Conservation (phyloP, 1,140 invertebrate genomes). For the Meloidogyne exigua region DNA sequence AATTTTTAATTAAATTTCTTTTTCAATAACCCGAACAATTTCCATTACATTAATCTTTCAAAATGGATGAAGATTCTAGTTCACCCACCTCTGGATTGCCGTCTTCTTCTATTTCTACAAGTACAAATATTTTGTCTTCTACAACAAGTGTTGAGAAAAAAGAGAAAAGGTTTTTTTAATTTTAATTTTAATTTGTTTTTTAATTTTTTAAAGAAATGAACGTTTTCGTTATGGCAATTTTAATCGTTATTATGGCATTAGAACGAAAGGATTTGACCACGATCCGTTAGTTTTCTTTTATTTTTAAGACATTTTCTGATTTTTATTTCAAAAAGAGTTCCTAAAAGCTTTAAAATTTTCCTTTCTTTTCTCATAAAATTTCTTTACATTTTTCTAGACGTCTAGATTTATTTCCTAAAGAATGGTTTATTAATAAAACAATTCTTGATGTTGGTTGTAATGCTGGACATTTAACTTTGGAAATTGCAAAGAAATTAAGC, state of each 20-base stretch:
- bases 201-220: conserved; percentile 9
- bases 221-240: conserved; percentile 57
- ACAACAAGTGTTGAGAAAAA: neutral
- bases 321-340: no score
- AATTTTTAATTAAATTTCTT: no score
- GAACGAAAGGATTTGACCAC: conserved; percentile 40
- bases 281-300: conserved; percentile 69
- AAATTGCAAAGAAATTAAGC: conserved; percentile 78
- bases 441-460: conserved; percentile 96
- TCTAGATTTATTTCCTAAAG: conserved; percentile 76
- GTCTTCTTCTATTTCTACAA: neutral
- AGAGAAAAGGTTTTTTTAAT: neutral
- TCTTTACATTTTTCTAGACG: conserved; percentile 64
- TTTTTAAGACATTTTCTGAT: no score
- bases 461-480: conserved; percentile 83
- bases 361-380: neutral
- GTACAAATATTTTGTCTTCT: no score
- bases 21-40: no score
- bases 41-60: no score
- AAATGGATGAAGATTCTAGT: neutral
- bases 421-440: conserved; percentile 84
- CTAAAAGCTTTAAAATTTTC: neutral
- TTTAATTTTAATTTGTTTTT: neutral
- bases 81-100: neutral
- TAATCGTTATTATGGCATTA: conserved; percentile 54